Evolutionary conservation across 2,888 invertebrate genomes (phyloP).

Genomic region (Arctia plantaginis): DNA sequence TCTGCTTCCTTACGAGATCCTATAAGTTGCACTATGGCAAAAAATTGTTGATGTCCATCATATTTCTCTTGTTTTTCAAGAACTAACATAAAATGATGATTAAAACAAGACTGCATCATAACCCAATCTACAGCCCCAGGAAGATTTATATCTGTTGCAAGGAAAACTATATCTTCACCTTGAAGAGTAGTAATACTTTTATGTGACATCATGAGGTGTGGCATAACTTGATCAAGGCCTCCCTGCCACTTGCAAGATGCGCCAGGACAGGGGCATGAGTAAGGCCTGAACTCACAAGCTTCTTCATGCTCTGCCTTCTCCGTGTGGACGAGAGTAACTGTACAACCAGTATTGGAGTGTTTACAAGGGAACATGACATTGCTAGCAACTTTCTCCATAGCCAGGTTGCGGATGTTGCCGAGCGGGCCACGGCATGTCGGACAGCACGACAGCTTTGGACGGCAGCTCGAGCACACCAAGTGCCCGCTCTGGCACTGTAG

Average conservation of each 20-base stretch:
- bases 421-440: constrained; percentile 99
- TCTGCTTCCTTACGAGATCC: constrained; percentile 99
- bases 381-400: constrained; percentile 99
- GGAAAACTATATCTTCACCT: constrained; percentile 99
- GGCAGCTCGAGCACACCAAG: constrained; percentile 98
- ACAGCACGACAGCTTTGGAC: constrained; percentile 98
- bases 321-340: constrained; percentile 96
- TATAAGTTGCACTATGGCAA: constrained; percentile 99
- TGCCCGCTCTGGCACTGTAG: constrained; percentile 99
- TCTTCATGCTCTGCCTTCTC: constrained; percentile 99
- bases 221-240: constrained; percentile 99
- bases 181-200: constrained; percentile 99
- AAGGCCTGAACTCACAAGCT: constrained; percentile 98
- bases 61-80: constrained; percentile 99
- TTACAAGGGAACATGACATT: constrained; percentile 99
- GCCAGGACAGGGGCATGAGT: constrained; percentile 99
- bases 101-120: constrained; percentile 99
- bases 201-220: constrained; percentile 98
- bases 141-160: constrained; percentile 99
- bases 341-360: constrained; percentile 98
- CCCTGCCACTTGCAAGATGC: constrained; percentile 99
- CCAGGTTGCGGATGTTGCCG: constrained; percentile 98
- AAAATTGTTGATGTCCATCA: constrained; percentile 98
- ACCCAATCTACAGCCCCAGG: constrained; percentile 99
- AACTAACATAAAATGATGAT: constrained; percentile 99